Percentiles rank a stretch among this genome's conserved stretches.
phyloP scores from a whole-genome alignment of 2,797 vertebrate genomes.

The Falco rusticolus region DNA sequence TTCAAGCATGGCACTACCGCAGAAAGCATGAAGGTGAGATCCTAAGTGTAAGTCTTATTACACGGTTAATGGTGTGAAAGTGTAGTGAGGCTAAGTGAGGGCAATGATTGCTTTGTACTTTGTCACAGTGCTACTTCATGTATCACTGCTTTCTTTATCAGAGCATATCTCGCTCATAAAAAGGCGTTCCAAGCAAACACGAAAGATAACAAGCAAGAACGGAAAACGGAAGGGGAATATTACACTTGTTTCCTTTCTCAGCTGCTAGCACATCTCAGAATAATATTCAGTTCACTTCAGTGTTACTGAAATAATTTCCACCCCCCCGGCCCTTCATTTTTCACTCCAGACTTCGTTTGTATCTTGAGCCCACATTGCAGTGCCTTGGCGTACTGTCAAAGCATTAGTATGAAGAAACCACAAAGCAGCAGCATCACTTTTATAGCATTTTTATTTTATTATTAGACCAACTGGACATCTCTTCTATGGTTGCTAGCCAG shows the following conservation, averaged over 20 bases:
- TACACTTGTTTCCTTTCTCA: background rate
- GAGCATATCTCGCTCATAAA: background rate
- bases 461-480: background rate
- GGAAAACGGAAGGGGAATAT: slow-evolving; percentile 9
- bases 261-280: background rate
- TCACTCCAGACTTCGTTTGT: background rate
- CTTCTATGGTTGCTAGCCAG: background rate
- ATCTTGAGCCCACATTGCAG: background rate
- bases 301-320: background rate
- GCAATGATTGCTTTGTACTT: background rate
- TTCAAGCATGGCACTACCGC: background rate
- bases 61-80: background rate
- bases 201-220: background rate
- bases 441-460: slow-evolving; percentile 45
- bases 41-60: background rate
- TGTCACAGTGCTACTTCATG: background rate
- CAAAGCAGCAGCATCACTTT: slow-evolving; percentile 2
- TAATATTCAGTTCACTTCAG: background rate
- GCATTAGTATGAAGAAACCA: slow-evolving; percentile 35
- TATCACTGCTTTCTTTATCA: background rate
- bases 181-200: background rate
- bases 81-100: background rate
- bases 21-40: background rate
- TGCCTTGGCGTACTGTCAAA: slow-evolving; percentile 29
- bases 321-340: background rate